Percentiles rank a stretch among this genome's conserved stretches.
Conservation (phyloP, 2,797 vertebrate genomes). For the Gallinago stenura region DNA sequence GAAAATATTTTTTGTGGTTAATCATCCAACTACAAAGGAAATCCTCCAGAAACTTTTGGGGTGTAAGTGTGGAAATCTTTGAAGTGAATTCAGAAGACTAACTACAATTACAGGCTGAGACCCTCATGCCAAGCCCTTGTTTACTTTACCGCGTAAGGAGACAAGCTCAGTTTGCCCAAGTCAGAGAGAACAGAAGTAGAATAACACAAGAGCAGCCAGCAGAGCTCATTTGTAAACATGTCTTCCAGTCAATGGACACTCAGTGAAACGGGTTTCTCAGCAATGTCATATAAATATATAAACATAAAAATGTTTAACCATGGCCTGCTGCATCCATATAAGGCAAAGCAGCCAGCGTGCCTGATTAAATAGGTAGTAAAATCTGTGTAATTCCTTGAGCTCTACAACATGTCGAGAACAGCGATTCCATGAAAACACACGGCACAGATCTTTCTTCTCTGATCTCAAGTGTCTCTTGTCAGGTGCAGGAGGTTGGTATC, state of each 20-base stretch:
- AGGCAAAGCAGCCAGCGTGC: background rate
- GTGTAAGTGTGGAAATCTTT: background rate
- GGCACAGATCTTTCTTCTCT: background rate
- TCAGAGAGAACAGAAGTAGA: background rate
- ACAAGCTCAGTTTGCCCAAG: background rate
- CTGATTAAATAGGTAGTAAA: background rate
- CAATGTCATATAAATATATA: background rate
- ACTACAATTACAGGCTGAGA: background rate
- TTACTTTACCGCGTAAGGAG: background rate
- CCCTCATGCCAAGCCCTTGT: background rate
- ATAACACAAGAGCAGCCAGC: background rate
- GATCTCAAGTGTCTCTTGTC: background rate
- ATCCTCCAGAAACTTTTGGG: background rate
- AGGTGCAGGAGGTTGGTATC: background rate
- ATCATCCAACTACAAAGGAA: background rate
- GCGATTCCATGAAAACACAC: background rate
- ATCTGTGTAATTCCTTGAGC: background rate
- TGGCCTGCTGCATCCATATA: background rate
- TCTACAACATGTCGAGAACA: background rate
- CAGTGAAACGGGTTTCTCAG: background rate
- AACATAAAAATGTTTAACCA: background rate
- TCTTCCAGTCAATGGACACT: background rate
- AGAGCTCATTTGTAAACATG: slow-evolving; percentile 16
- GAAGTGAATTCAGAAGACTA: background rate
- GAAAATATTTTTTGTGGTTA: background rate